Base-by-base conservation (phyloP, 2,113 vertebrate species). In the Chamaetylas fuelleborni region DNA sequence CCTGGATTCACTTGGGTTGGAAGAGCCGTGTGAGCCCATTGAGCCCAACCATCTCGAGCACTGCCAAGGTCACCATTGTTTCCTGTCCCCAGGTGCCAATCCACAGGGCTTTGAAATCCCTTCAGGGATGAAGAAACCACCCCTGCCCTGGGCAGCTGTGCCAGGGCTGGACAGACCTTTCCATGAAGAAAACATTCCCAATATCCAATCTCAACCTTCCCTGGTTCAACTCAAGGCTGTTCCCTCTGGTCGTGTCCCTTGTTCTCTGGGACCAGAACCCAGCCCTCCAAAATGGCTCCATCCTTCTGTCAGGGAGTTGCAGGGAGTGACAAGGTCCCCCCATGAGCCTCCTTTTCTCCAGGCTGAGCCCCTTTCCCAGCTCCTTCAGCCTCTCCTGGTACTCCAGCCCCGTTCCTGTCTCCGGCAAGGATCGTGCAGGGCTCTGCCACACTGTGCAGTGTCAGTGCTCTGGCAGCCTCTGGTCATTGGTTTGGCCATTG, bases 401-500 rank as follows among this genome's bases (percentile, higher is more conserved):
- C 69, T 67, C 45, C 61, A 74, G 13, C 3, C 43, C 34, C 0
- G 0, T 22, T 53, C 14, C 43, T 24, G 25, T 69, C 29, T 47
- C 29, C 47, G 48, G 47, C 47, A 24, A 31, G 40, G 34, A 2
- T 28, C 3, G 0, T 5, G 4, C 9, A 11, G 38, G 42, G 8
- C 60, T 86, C 20, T 58, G 58, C 17, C 26, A 12, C 15, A 0
- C 12, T 11, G 19, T 12, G 22, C 57, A 16, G 10, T 23, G 51
- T 70, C 19, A 1, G 34, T 45, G 50, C n/a, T 25, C 9, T 34
- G 31, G 16, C 42, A 69, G 48, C 14, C 2, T 19, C 7, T 54
- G 70, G 13, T 25, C 1, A 0, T 4, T 26, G 26, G 6, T 72
- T 48, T 53, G 66, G 50, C 36, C 6, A 0, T 5, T 38, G 57